Percentiles rank a stretch among this genome's conserved stretches.
phyloP scores from a whole-genome alignment of 2,113 vertebrate genomes.

The Sardina pilchardus region DNA sequence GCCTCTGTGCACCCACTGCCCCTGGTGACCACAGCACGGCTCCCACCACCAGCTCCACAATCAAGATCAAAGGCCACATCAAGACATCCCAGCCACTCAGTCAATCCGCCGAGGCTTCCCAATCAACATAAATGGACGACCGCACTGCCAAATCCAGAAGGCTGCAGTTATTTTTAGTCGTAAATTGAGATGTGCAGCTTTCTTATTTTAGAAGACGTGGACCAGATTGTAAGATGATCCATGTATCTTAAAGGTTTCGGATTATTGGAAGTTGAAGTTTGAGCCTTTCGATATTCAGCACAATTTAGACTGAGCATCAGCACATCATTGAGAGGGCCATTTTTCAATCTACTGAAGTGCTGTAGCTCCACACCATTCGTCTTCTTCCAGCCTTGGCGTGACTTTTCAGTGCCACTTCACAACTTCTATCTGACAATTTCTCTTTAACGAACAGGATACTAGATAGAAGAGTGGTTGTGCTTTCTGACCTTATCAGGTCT shows the following conservation, averaged over 20 bases:
- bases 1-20: background rate
- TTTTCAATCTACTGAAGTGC: background rate
- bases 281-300: background rate
- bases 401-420: background rate
- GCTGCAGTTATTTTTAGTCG: background rate
- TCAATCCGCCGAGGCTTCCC: background rate
- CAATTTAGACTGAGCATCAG: background rate
- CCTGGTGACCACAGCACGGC: background rate
- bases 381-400: background rate
- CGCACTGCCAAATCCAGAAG: background rate
- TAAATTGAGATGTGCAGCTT: background rate
- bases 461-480: background rate
- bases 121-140: background rate
- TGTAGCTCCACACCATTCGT: background rate
- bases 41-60: background rate
- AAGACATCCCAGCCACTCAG: background rate
- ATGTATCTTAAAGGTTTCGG: background rate
- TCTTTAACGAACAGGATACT: background rate
- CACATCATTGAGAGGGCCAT: background rate
- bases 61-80: background rate
- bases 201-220: background rate
- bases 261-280: background rate
- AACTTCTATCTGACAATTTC: background rate
- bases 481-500: background rate
- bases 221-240: constrained; percentile 7